Percentiles rank a stretch among this genome's conserved stretches.
phyloP scores from a whole-genome alignment of 2,888 invertebrate genomes.

The Cataglyphis albicans region DNA sequence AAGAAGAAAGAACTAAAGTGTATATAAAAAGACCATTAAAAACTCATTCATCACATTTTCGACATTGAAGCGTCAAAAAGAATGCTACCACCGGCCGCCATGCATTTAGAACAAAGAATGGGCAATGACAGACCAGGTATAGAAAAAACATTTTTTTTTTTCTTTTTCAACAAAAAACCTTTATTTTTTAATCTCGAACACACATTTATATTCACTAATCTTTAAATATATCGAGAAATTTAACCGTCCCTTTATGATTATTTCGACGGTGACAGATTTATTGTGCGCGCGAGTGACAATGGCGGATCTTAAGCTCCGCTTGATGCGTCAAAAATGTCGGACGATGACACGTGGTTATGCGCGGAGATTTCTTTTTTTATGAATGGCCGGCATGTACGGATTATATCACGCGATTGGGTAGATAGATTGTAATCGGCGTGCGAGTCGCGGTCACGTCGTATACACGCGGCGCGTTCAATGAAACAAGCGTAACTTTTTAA shows the following conservation, averaged over 20 bases:
- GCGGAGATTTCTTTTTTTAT: neutral
- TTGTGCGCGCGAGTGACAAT: neutral
- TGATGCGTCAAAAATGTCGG: neutral
- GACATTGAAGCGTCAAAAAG: neutral
- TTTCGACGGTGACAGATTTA: neutral
- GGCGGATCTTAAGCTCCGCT: neutral
- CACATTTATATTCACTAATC: neutral
- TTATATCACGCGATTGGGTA: constrained; percentile 1
- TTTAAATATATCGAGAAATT: neutral
- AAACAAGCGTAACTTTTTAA: neutral
- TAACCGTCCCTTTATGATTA: neutral
- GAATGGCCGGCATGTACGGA: constrained; percentile 4
- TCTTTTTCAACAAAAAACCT: neutral
- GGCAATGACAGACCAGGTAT: constrained; percentile 74
- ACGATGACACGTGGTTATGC: neutral
- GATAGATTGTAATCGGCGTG: neutral
- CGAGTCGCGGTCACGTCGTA: neutral
- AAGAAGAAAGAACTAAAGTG: neutral
- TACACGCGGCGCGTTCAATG: neutral
- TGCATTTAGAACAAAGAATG: constrained; percentile 78
- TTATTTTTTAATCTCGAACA: neutral
- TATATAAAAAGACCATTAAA: neutral
- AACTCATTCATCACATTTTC: neutral
- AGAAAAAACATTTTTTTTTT: constrained; percentile 16
- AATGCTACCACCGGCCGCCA: constrained; percentile 78